These are phyloP conservation scores for Stigmatopora nigra DNA, from an alignment of 2,113 vertebrate genomes.

Conservation along the genomic window DNA sequence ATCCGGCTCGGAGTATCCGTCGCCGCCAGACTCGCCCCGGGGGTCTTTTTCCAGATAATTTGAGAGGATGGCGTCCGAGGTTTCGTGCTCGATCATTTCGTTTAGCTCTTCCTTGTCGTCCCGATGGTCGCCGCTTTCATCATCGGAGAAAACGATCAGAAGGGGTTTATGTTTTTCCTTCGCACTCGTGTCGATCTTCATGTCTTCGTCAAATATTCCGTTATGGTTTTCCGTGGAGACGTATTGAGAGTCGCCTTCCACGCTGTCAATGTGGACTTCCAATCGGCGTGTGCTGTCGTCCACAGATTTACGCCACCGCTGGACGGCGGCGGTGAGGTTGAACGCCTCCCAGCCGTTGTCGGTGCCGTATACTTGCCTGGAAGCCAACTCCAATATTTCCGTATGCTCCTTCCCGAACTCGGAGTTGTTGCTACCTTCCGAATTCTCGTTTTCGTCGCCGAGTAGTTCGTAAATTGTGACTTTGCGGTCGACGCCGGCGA, in stretches of 20 bases:
- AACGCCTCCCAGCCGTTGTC: conserved; percentile 91
- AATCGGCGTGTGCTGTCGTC: conserved; percentile 74
- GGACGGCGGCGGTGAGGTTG: conserved; percentile 80
- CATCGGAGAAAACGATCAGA: conserved; percentile 91
- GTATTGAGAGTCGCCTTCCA: conserved; percentile 38
- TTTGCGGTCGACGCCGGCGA: conserved; percentile 79
- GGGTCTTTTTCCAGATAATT: conserved; percentile 63
- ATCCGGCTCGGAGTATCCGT: conserved; percentile 66
- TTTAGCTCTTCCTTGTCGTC: conserved; percentile 82
- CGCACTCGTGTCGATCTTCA: conserved; percentile 81
- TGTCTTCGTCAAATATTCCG: conserved; percentile 62
- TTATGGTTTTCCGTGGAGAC: conserved; percentile 50
- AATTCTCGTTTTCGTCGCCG: conserved; percentile 41
- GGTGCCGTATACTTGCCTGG: conserved; percentile 79
- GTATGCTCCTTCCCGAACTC: conserved; percentile 27
- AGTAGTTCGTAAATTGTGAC: conserved; percentile 83
- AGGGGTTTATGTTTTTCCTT: conserved; percentile 86
- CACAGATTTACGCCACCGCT: conserved; percentile 78
- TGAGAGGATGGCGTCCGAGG: conserved; percentile 60
- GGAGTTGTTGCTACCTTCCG: conserved; percentile 19
- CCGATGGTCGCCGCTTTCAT: conserved; percentile 81
- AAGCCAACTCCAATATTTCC: conserved; percentile 73
- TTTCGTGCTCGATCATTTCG: conserved; percentile 90
- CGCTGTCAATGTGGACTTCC: conserved; percentile 85
- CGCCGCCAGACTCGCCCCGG: conserved; percentile 49